Conservation (phyloP, 2,888 invertebrate genomes). For the Clusia tigrina region DNA sequence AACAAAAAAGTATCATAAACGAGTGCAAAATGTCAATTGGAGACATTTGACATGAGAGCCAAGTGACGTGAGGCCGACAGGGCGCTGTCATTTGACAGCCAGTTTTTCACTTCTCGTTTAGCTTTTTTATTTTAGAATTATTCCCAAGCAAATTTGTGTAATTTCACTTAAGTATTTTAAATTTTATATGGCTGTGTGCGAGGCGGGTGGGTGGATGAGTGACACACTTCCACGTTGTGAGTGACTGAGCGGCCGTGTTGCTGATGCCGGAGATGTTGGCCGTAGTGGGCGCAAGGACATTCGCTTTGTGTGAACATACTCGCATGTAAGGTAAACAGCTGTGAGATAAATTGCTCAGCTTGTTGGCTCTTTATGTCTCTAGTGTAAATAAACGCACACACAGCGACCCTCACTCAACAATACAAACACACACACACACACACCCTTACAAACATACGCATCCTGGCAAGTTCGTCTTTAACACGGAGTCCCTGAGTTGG, state of each 20-base stretch:
- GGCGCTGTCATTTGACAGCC: slow-evolving; percentile 4
- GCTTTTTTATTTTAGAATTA: background rate
- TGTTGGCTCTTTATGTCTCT: slow-evolving; percentile 5
- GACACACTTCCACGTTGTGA: background rate
- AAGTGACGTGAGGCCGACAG: too few relatives aligned
- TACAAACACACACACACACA: slow-evolving; percentile 9
- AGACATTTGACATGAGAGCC: slow-evolving; percentile 2
- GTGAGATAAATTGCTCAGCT: slow-evolving; percentile 56
- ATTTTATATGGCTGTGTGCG: background rate
- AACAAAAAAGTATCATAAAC: slow-evolving; percentile 15
- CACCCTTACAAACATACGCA: slow-evolving; percentile 32
- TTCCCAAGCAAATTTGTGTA: background rate
- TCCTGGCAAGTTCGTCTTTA: too few relatives aligned
- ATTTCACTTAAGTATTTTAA: background rate
- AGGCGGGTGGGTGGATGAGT: background rate
- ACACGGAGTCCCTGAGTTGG: too few relatives aligned
- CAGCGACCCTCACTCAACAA: slow-evolving; percentile 25
- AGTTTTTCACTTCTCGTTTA: background rate
- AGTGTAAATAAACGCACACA: slow-evolving; percentile 57
- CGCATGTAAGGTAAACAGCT: slow-evolving; percentile 52
- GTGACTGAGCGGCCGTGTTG: too few relatives aligned
- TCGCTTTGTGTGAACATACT: slow-evolving; percentile 17
- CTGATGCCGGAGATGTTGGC: background rate
- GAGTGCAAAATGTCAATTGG: slow-evolving; percentile 24
- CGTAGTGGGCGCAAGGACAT: background rate